Evolutionary conservation across 2,113 vertebrate genomes (phyloP), one percentile per base, ranked within the genome.

Genomic region (Atrichornis clamosus): DNA sequence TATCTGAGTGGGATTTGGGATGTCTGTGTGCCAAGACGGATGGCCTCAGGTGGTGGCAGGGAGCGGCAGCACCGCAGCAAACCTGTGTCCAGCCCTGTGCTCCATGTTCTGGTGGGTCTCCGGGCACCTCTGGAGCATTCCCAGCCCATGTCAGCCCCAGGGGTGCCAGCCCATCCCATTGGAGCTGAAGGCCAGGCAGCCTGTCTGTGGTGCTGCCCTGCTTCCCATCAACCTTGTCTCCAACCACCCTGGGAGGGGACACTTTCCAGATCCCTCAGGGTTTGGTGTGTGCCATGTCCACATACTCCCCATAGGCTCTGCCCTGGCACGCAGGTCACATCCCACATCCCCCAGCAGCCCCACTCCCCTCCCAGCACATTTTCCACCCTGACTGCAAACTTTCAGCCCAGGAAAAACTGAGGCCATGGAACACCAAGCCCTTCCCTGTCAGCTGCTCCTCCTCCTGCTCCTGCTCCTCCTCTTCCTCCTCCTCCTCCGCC

Each of bases 11-110:
- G 35, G 52, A 75, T 52, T 7, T 39, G 16, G 37, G 41, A 7
- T 17, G 35, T 4, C 68, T 17, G 72, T 5, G 0, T 9, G 65
- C 19, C 44, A 9, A 1, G 1, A n/a, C 0, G 12, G 18, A 20
- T 12, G n/a, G 41, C 23, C 35, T 41, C 1, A 0, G 46, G 26
- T 64, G 73, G 24, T 0, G 0, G 28, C 30, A 41, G 49, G 42
- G 47, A 80, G 32, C 37, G 42, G 70, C 15, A 27, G 30, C n/a
- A 26, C 6, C 1, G 47, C 33, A 65, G 26, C 49, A 80, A 39
- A 80, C 24, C 35, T 21, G 33, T 30, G 41, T 70, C 41, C 63
- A 47, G 35, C 28, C 28, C 72, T 2, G 1, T 5, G 24, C 30
- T 64, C 35, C 50, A 13, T 4, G 24, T 37, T 56, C 46, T 26